A percentile compares a stretch with the other conserved stretches of the same genome.
These are phyloP conservation scores for Luehdorfia chinensis DNA, from an alignment of 1,140 invertebrate genomes.

Conservation along the genomic window DNA sequence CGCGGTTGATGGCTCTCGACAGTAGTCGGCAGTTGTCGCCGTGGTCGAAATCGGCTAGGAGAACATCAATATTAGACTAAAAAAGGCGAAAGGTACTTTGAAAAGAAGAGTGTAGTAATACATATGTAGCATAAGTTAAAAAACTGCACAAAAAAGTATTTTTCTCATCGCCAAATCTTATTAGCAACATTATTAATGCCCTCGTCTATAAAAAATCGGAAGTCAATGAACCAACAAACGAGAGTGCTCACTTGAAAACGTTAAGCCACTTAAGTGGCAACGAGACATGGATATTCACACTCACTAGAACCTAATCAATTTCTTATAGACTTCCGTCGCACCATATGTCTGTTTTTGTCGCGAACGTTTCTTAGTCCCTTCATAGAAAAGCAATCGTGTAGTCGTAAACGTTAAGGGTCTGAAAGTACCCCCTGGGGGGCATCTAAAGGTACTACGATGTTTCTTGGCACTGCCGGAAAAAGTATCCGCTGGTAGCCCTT, in stretches of 20 bases:
- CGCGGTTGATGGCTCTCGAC: too few relatives aligned
- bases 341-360: slow-evolving; percentile 64
- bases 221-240: slow-evolving; percentile 3
- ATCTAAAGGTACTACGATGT: slow-evolving; percentile 58
- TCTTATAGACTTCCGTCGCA: slow-evolving; percentile 46
- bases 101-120: too few relatives aligned
- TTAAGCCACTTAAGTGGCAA: slow-evolving; percentile 21
- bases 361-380: slow-evolving; percentile 62
- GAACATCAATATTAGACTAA: too few relatives aligned
- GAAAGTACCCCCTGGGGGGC: slow-evolving; percentile 63
- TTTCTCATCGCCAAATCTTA: too few relatives aligned
- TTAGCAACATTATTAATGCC: too few relatives aligned
- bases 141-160: too few relatives aligned
- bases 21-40: too few relatives aligned
- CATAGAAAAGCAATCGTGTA: slow-evolving; percentile 77
- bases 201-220: slow-evolving; percentile 4
- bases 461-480: slow-evolving; percentile 68
- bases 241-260: not conserved
- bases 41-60: too few relatives aligned
- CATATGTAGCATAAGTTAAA: too few relatives aligned
- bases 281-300: slow-evolving; percentile 36
- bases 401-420: slow-evolving; percentile 76
- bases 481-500: slow-evolving; percentile 58
- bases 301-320: slow-evolving; percentile 38
- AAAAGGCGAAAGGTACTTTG: too few relatives aligned